Evolutionary conservation across 1,140 invertebrate genomes (phyloP), one percentile per base, ranked within the genome.

Genomic region (Drosophila grimshawi): DNA sequence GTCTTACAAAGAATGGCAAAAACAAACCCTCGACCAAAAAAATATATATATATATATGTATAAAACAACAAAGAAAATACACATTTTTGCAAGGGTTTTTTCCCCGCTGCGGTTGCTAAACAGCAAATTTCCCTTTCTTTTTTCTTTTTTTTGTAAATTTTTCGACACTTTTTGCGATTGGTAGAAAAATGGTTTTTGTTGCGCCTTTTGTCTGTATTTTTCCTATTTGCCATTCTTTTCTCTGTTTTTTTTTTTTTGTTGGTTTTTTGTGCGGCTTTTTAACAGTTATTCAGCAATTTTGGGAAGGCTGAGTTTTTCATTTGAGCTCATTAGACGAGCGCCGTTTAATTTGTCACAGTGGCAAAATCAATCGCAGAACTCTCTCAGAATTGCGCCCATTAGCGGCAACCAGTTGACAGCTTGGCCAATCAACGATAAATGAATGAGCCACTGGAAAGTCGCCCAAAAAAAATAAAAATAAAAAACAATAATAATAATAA

Each of bases 141-240:
- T 59, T 57, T 59, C 35, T 59, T 57, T 66, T 67, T 56, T 43
- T 8, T 19, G 37, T 61, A 37, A 29, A 69, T 69, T 75, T 75
- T 83, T 73, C 70, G 56, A 68, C 76, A 71, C 66, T 71, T 82
- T 82, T 79, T 68, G 66, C 30, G 49, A 4, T 33, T 46, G 8
- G n/a, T 85, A 85, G 79, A 86, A 77, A 88, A 86, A 86, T 86
- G 61, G 83, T 64, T 86, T 86, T 89, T 69, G 83, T 80, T 88
- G 55, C 85, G 77, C 69, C 66, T 78, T 83, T 86, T 88, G 72
- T 81, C 57, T 46, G 52, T 46, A 48, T 73, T 63, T 75, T 48
- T 77, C 19, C 19, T 19, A 19, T 19, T 19, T 19, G 19, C 19
- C 19, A 19, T 52, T 63, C 57, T 32, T 39, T 46, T 56, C 29